Evolutionary conservation across 2,888 invertebrate genomes (phyloP).

Genomic region (Allygus modestus): DNA sequence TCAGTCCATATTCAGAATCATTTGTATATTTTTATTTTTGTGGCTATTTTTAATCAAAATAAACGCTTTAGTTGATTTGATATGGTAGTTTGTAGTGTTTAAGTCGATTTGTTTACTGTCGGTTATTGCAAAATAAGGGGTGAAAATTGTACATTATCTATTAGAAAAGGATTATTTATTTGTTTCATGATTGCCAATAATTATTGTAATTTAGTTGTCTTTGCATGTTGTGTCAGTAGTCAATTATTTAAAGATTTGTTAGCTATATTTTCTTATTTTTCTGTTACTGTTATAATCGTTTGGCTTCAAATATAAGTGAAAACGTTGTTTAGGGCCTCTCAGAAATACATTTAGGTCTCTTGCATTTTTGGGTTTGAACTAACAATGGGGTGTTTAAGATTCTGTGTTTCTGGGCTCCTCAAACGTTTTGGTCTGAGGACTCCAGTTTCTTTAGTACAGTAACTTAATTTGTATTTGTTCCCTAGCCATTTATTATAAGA

Average conservation of each 20-base stretch:
- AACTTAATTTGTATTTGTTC: too few species aligned
- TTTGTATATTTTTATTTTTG: slow-evolving; percentile 51
- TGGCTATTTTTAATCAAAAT: slow-evolving; percentile 7
- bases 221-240: not conserved
- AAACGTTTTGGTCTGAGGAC: too few species aligned
- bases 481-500: too few species aligned
- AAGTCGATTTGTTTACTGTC: not conserved
- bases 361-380: too few species aligned
- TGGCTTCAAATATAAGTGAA: too few species aligned
- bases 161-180: slow-evolving; percentile 6
- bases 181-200: slow-evolving; percentile 1
- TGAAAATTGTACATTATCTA: not conserved
- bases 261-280: too few species aligned
- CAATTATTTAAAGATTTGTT: not conserved
- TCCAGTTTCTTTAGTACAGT: too few species aligned
- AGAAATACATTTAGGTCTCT: too few species aligned
- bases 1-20: not conserved
- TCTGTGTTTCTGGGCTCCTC: too few species aligned
- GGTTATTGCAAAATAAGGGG: not conserved
- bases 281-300: too few species aligned
- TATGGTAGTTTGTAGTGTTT: not conserved
- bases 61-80: not conserved
- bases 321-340: too few species aligned
- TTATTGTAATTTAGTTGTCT: not conserved
- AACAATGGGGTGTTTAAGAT: too few species aligned